Evolutionary conservation across 2,113 vertebrate species (phyloP).

Genomic region (Lates calcarifer): DNA sequence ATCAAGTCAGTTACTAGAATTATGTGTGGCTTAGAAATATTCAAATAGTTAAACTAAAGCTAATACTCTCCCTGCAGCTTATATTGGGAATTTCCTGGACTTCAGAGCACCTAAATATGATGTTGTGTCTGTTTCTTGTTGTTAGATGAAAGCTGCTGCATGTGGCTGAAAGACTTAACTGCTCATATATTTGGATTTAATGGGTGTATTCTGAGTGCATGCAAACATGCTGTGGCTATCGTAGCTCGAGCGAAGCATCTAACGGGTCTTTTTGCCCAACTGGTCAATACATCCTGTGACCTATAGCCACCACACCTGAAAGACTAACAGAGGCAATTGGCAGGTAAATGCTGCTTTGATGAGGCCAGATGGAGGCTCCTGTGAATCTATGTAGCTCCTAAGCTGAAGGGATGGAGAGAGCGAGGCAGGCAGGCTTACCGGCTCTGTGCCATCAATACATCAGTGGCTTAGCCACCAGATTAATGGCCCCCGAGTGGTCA

Average conservation of each 20-base stretch:
- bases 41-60: neutral
- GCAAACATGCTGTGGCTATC: conserved; percentile 20
- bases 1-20: neutral
- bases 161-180: neutral
- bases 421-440: conserved; percentile 77
- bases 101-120: neutral
- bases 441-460: conserved; percentile 83
- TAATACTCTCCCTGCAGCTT: neutral
- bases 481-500: conserved; percentile 82
- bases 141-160: neutral
- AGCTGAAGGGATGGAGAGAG: conserved; percentile 77
- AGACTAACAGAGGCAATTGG: conserved; percentile 54
- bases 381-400: conserved; percentile 68
- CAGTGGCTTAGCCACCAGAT: conserved; percentile 85
- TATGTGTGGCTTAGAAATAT: neutral
- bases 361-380: conserved; percentile 54
- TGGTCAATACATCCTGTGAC: conserved; percentile 30
- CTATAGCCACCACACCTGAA: conserved; percentile 48
- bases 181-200: conserved; percentile 8
- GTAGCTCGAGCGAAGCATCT: neutral
- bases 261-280: conserved; percentile 6
- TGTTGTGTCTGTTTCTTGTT: neutral
- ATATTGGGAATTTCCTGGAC: neutral
- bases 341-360: conserved; percentile 77
- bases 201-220: neutral